Conservation (phyloP, 2,888 invertebrate genomes). For the Camponotus fellah region DNA sequence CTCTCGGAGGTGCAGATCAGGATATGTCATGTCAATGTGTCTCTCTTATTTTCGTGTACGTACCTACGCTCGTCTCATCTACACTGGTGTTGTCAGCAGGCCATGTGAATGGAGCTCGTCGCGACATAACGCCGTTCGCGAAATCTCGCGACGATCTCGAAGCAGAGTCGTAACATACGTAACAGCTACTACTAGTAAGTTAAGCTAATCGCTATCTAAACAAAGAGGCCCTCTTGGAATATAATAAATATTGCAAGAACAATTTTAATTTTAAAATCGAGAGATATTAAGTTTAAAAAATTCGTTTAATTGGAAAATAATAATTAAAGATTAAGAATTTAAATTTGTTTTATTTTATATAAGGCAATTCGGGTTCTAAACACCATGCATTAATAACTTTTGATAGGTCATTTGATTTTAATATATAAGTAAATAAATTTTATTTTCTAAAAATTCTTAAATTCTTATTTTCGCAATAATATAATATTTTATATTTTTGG, state of each 20-base stretch:
- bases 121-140: constrained; percentile 65
- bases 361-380: not conserved
- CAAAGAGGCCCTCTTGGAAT: constrained; percentile 52
- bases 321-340: not conserved
- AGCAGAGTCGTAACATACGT: constrained; percentile 66
- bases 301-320: not conserved
- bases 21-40: constrained; percentile 68
- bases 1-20: constrained; percentile 16
- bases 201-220: constrained; percentile 65
- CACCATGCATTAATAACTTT: not conserved
- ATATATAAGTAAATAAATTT: not conserved
- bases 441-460: not conserved
- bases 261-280: not conserved
- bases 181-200: constrained; percentile 64
- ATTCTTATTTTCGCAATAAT: not conserved
- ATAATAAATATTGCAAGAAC: not conserved
- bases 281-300: not conserved
- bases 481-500: not conserved
- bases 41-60: constrained; percentile 73
- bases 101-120: constrained; percentile 73
- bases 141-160: constrained; percentile 65
- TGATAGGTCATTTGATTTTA: not conserved
- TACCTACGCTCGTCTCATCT: constrained; percentile 79
- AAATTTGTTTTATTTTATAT: not conserved
- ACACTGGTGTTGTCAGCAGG: constrained; percentile 77